Percentiles rank a stretch among this genome's conserved stretches.
Conservation (phyloP, 2,113 vertebrate genomes). For the Stegostoma tigrinum region DNA sequence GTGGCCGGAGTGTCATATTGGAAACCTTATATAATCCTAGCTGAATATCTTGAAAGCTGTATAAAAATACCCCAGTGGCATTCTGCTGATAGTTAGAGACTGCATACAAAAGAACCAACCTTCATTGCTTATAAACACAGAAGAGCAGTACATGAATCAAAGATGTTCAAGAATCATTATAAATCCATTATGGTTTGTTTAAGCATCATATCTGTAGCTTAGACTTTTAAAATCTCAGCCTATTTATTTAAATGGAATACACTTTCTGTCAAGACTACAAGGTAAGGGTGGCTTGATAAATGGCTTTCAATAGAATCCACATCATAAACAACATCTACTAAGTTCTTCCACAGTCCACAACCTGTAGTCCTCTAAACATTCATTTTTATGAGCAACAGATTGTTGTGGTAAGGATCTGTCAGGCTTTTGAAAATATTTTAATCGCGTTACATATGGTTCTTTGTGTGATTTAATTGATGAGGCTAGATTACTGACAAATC, state of each 20-base stretch:
- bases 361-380: not conserved
- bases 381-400: not conserved
- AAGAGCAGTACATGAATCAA: not conserved
- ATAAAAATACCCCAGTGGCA: not conserved
- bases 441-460: not conserved
- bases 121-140: not conserved
- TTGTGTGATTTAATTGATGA: not conserved
- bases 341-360: not conserved
- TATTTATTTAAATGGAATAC: not conserved
- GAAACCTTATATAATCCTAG: not conserved
- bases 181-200: not conserved
- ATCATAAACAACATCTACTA: not conserved
- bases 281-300: not conserved
- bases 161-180: not conserved
- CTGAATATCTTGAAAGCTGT: slow-evolving; percentile 20
- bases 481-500: not conserved
- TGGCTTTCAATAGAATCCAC: not conserved
- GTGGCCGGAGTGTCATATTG: not conserved
- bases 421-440: not conserved
- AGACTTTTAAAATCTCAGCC: not conserved
- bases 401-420: not conserved
- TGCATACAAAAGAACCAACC: not conserved
- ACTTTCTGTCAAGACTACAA: not conserved
- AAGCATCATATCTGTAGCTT: not conserved
- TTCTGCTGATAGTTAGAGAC: not conserved